These are phyloP conservation scores for Mormyrus iriodes DNA, from an alignment of 2,113 vertebrate species.

Conservation along the genomic window DNA sequence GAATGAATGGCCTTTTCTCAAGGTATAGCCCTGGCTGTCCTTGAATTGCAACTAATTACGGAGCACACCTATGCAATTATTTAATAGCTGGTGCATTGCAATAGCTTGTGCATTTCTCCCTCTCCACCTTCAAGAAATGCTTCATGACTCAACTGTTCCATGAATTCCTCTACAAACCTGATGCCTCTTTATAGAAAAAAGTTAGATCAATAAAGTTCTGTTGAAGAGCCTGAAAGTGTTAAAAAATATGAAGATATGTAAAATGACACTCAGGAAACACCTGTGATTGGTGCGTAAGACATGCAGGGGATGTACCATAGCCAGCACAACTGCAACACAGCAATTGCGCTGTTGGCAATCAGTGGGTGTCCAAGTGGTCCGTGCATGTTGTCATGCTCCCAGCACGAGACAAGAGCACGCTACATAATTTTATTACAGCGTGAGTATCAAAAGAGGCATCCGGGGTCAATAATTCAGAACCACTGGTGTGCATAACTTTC, in stretches of 20 bases:
- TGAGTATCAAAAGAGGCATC: background rate
- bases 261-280: background rate
- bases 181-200: background rate
- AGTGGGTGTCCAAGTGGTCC: background rate
- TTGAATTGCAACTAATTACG: background rate
- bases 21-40: background rate
- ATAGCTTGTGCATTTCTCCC: background rate
- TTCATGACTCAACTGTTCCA: background rate
- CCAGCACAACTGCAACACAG: background rate
- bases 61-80: background rate
- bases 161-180: background rate
- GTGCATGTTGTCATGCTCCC: background rate
- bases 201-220: background rate
- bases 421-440: background rate
- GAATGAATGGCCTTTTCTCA: background rate
- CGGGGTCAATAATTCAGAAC: background rate
- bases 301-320: background rate
- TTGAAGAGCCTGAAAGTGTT: background rate
- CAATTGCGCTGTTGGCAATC: background rate
- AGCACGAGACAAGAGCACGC: background rate
- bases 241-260: background rate
- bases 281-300: background rate
- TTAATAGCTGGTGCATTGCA: background rate
- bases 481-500: background rate
- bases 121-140: background rate